phyloP scores from a whole-genome alignment of 2,113 vertebrate species.

The Xenopus laevis region DNA sequence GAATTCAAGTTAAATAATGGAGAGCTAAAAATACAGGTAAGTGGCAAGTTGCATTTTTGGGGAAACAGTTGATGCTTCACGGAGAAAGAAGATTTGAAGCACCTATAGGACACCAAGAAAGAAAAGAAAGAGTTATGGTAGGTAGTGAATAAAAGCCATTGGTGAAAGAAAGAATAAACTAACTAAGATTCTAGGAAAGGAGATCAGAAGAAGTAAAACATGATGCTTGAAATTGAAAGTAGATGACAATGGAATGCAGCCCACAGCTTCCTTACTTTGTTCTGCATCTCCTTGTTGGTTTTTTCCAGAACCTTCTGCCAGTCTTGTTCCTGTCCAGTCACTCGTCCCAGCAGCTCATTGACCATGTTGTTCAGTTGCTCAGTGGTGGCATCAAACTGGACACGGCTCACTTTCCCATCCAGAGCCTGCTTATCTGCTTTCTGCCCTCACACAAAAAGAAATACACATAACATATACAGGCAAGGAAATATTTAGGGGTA shows the following conservation, averaged over 20 bases:
- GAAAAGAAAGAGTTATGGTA: too few species aligned
- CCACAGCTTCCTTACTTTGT: constrained; percentile 65
- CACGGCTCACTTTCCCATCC: constrained; percentile 67
- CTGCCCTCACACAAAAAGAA: constrained; percentile 51
- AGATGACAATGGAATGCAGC: background rate
- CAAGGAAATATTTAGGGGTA: background rate
- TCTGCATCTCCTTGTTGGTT: constrained; percentile 69
- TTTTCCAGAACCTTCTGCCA: constrained; percentile 68
- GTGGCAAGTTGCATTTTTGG: too few species aligned
- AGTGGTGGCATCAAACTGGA: constrained; percentile 67
- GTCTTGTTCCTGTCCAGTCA: constrained; percentile 72
- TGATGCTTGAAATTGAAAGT: background rate
- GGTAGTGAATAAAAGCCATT: too few species aligned
- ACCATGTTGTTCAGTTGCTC: constrained; percentile 71
- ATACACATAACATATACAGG: too few species aligned
- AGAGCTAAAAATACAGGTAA: too few species aligned
- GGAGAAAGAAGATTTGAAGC: too few species aligned
- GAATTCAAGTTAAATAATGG: too few species aligned
- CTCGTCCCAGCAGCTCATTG: constrained; percentile 66
- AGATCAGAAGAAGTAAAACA: background rate
- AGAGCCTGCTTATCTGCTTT: constrained; percentile 69
- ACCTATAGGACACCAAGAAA: too few species aligned
- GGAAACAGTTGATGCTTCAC: too few species aligned
- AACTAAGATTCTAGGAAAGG: background rate
- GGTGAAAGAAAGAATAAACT: background rate